Conservation (phyloP, 2,888 invertebrate species). For the Netelia virgata region DNA sequence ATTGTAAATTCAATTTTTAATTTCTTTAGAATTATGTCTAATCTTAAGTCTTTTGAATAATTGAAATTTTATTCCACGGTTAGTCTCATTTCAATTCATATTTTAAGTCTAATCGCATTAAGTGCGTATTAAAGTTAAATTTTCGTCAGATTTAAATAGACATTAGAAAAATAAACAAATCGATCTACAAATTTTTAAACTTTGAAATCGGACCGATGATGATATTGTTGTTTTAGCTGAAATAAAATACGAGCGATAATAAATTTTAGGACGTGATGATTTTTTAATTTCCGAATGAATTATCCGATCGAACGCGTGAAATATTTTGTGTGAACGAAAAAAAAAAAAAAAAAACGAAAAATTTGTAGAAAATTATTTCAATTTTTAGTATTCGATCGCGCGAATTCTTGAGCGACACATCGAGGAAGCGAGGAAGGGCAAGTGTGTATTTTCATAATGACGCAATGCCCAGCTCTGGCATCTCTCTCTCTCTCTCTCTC, state of each 20-base stretch:
- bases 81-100: too few species aligned
- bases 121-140: not conserved
- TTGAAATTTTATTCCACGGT: too few species aligned
- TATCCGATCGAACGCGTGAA: too few species aligned
- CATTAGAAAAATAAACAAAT: not conserved
- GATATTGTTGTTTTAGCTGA: too few species aligned
- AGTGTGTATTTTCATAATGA: constrained; percentile 65
- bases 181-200: not conserved
- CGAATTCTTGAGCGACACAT: constrained; percentile 34
- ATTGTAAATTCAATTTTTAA: too few species aligned
- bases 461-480: constrained; percentile 37
- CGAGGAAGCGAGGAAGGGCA: constrained; percentile 15
- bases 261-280: too few species aligned
- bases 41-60: too few species aligned
- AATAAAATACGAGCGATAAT: too few species aligned
- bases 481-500: constrained; percentile 29
- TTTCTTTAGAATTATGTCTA: too few species aligned
- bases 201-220: not conserved
- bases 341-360: too few species aligned
- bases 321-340: too few species aligned
- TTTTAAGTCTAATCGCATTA: not conserved
- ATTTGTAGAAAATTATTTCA: not conserved
- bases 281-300: too few species aligned
- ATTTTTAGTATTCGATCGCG: not conserved
- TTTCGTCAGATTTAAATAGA: not conserved